Evolutionary conservation across 2,888 invertebrate species (phyloP).

Genomic region (Ischnus inquisitorius): DNA sequence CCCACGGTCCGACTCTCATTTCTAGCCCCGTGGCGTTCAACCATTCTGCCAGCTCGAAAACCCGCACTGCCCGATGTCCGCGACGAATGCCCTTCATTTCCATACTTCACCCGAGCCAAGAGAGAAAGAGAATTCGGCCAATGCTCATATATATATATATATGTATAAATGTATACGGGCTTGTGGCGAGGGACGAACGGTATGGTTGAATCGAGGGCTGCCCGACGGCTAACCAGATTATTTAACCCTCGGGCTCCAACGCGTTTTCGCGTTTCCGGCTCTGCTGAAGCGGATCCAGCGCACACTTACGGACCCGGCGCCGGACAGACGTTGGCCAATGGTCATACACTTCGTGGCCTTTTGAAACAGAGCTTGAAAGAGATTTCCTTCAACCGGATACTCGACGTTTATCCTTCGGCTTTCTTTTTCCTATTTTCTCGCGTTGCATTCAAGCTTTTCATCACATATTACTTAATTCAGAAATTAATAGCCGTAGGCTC

Average conservation of each 20-base stretch:
- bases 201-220: constrained; percentile 73
- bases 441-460: background rate
- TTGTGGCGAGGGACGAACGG: constrained; percentile 73
- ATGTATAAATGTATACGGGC: background rate
- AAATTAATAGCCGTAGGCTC: background rate
- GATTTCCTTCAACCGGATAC: constrained; percentile 36
- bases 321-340: constrained; percentile 13
- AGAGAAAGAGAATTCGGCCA: constrained; percentile 14
- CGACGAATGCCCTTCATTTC: constrained; percentile 84
- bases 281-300: constrained; percentile 19
- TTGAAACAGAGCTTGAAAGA: constrained; percentile 49
- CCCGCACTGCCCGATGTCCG: constrained; percentile 75
- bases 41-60: constrained; percentile 56
- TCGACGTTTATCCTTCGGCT: background rate
- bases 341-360: constrained; percentile 27
- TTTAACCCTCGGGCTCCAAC: constrained; percentile 81
- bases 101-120: constrained; percentile 80
- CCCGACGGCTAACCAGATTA: constrained; percentile 82
- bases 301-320: background rate
- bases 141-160: constrained; percentile 10
- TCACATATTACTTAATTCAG: background rate
- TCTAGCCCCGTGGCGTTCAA: constrained; percentile 63
- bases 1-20: constrained; percentile 69
- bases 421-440: constrained; percentile 13
- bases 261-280: constrained; percentile 69